A percentile compares a stretch with the other conserved stretches of the same genome.
Conservation (phyloP, 1,140 invertebrate species). For the Protaetia brevitarsis region DNA sequence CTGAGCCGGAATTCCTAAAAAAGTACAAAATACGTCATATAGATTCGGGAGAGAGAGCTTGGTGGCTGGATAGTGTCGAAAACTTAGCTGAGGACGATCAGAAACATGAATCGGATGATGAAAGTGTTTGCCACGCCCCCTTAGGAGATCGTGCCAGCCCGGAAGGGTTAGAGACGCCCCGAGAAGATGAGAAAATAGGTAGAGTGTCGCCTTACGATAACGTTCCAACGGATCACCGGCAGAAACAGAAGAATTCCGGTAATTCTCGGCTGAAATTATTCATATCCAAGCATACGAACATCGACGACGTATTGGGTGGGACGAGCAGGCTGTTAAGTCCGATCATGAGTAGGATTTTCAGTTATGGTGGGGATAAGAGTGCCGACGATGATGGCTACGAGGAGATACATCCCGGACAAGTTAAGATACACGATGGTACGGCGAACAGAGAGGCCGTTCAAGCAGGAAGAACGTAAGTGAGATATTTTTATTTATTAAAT, state of each 20-base stretch:
- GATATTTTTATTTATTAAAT: too few species aligned
- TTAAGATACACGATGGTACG: conserved; percentile 74
- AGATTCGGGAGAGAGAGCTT: conserved; percentile 66
- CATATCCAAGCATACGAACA: conserved; percentile 76
- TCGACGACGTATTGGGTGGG: conserved; percentile 75
- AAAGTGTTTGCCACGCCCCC: conserved; percentile 51
- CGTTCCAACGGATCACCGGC: conserved; percentile 49
- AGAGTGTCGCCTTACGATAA: conserved; percentile 70
- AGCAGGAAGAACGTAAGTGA: too few species aligned
- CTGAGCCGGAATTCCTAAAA: conserved; percentile 50
- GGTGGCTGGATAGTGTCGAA: conserved; percentile 59
- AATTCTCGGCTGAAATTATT: conserved; percentile 55
- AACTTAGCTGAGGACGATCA: conserved; percentile 52
- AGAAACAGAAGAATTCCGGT: conserved; percentile 40
- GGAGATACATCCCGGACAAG: conserved; percentile 67
- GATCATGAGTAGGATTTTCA: conserved; percentile 56
- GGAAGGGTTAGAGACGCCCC: conserved; percentile 64
- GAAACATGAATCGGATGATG: conserved; percentile 10
- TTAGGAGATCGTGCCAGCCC: conserved; percentile 76
- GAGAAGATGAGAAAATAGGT: conserved; percentile 48
- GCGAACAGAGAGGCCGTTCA: conserved; percentile 65
- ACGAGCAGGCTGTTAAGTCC: conserved; percentile 59
- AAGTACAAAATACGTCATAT: conserved; percentile 58
- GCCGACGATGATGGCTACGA: conserved; percentile 53
- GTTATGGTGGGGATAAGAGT: conserved; percentile 47